Evolutionary conservation across 2,888 invertebrate genomes (phyloP).

Genomic region (Schrankia costaestrigalis): DNA sequence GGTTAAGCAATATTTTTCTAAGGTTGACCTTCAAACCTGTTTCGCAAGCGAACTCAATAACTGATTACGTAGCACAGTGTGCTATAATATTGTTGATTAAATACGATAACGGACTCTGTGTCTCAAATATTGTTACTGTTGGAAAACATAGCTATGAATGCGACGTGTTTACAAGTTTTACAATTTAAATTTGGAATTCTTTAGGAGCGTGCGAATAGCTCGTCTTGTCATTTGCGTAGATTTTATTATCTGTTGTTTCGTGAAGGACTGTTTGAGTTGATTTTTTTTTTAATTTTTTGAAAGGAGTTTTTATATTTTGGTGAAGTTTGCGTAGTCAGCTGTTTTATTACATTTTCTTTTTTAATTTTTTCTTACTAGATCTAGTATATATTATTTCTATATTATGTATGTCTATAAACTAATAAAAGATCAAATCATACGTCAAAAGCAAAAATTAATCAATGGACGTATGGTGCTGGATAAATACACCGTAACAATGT

Average conservation of each 20-base stretch:
- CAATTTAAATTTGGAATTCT: slow-evolving; percentile 36
- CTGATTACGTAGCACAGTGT: slow-evolving; percentile 12
- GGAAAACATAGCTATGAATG: slow-evolving; percentile 23
- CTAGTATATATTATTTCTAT: no score
- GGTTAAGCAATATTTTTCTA: slow-evolving; percentile 24
- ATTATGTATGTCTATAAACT: no score
- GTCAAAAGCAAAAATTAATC: no score
- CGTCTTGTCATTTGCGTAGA: no score
- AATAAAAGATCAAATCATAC: no score
- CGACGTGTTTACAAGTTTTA: slow-evolving; percentile 31
- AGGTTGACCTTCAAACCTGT: slow-evolving; percentile 27
- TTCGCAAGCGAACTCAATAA: slow-evolving; percentile 7
- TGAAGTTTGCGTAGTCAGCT: no score
- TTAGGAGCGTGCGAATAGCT: slow-evolving; percentile 21
- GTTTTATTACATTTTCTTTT: no score
- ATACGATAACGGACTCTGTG: slow-evolving; percentile 15
- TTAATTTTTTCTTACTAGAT: no score
- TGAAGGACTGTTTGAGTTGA: slow-evolving; percentile 4
- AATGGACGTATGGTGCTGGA: no score
- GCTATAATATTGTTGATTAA: slow-evolving; percentile 5
- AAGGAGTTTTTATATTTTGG: no score
- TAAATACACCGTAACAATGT: no score
- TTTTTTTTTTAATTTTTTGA: no score
- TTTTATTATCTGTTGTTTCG: slow-evolving; percentile 2
- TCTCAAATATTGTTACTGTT: slow-evolving; percentile 17